A percentile compares a stretch with the other conserved stretches of the same genome.
These are phyloP conservation scores for Branchinecta lynchi DNA, from an alignment of 1,140 invertebrate species.

Conservation along the genomic window DNA sequence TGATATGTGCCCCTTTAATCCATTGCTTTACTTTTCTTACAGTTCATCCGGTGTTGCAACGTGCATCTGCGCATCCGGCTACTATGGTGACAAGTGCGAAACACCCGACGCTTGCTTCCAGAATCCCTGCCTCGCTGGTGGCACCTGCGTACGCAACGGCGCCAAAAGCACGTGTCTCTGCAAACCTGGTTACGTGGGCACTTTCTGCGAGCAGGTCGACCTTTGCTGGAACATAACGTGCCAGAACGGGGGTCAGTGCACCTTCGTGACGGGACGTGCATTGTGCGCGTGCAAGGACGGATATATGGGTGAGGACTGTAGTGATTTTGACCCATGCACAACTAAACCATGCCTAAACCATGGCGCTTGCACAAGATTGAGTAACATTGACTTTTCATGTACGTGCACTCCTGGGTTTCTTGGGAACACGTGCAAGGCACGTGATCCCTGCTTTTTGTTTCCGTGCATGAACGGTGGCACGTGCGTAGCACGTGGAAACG, in stretches of 20 bases:
- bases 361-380: neutral
- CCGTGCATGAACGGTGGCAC: conserved; percentile 4
- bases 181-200: neutral
- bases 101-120: neutral
- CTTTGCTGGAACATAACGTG: neutral
- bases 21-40: neutral
- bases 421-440: neutral
- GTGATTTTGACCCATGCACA: neutral
- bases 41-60: neutral
- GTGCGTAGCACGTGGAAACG: neutral
- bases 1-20: too few relatives aligned
- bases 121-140: neutral
- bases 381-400: neutral
- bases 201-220: neutral
- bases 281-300: neutral
- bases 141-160: neutral
- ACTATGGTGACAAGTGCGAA: neutral
- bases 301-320: conserved; percentile 3
- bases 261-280: neutral
- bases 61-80: neutral
- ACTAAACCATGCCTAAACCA: conserved; percentile 2
- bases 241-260: neutral
- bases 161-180: neutral
- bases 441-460: neutral
- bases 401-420: neutral